Conservation (phyloP, 1,140 invertebrate genomes). For the Leptinotarsa defecta region DNA sequence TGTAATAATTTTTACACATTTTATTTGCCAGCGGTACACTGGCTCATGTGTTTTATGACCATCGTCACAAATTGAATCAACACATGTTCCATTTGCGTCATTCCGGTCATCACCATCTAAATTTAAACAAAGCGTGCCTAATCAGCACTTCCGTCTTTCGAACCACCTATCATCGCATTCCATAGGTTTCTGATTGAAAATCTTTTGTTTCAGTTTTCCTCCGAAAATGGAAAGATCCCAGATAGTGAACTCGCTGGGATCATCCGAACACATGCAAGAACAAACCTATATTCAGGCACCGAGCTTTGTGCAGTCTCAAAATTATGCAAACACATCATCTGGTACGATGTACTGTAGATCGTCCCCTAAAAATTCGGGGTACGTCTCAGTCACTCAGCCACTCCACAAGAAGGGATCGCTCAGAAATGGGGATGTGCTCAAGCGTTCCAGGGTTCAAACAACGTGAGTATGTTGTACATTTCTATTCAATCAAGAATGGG, state of each 20-base stretch:
- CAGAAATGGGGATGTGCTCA: conserved; percentile 71
- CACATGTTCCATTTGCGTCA: too few species aligned
- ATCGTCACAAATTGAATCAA: too few species aligned
- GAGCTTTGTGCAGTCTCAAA: conserved; percentile 62
- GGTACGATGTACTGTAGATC: conserved; percentile 57
- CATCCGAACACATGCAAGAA: conserved; percentile 51
- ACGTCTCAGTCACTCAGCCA: conserved; percentile 58
- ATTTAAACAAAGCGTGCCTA: not conserved
- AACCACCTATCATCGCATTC: conserved; percentile 10
- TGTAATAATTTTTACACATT: too few species aligned
- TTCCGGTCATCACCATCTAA: too few species aligned
- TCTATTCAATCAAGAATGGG: too few species aligned
- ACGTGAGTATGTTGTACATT: conserved; percentile 58
- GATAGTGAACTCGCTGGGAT: conserved; percentile 49
- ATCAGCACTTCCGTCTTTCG: conserved; percentile 28
- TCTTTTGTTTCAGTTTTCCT: conserved; percentile 60
- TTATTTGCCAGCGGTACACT: too few species aligned
- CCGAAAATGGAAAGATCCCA: conserved; percentile 63
- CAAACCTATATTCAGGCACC: conserved; percentile 56
- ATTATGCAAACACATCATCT: conserved; percentile 57
- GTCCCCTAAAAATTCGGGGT: conserved; percentile 59
- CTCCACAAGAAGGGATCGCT: conserved; percentile 70
- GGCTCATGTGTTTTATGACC: too few species aligned
- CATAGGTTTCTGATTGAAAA: conserved; percentile 15
- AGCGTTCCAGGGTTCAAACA: conserved; percentile 68